Conservation (phyloP, 2,113 vertebrate species). For the Pica pica region DNA sequence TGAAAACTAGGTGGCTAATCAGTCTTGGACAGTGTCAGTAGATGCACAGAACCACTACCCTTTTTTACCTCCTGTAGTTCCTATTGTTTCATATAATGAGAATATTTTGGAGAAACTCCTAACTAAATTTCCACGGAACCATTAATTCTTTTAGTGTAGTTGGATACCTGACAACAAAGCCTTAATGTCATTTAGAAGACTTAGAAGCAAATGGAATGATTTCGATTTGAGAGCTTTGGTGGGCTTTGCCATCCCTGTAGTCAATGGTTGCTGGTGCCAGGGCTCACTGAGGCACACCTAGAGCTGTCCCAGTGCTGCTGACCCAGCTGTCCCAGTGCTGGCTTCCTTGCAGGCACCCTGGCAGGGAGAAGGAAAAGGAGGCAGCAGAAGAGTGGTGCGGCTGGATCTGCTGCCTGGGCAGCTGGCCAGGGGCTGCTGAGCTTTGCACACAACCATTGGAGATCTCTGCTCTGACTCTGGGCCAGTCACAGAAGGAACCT, state of each 20-base stretch:
- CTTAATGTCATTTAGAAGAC: not conserved
- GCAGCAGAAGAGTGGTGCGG: not conserved
- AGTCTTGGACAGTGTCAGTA: not conserved
- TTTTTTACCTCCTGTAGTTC: not conserved
- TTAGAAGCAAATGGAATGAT: not conserved
- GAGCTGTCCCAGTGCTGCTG: not conserved
- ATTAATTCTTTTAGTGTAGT: not conserved
- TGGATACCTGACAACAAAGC: not conserved
- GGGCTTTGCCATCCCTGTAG: not conserved
- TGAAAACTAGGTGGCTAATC: not conserved
- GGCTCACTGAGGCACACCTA: fast-evolving
- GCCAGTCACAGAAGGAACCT: not conserved
- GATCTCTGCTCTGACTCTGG: no score
- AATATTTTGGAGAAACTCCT: not conserved
- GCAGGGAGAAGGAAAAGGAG: not conserved
- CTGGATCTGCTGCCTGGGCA: not conserved
- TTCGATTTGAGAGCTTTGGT: not conserved
- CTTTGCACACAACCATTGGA: not conserved
- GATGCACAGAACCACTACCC: not conserved
- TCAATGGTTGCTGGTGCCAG: not conserved
- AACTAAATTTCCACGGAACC: not conserved
- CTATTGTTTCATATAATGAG: not conserved
- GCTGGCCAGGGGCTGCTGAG: not conserved
- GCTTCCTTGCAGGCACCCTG: not conserved
- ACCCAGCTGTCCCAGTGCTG: not conserved